phyloP scores from a whole-genome alignment of 2,113 vertebrate genomes.

The Brienomyrus brachyistius region DNA sequence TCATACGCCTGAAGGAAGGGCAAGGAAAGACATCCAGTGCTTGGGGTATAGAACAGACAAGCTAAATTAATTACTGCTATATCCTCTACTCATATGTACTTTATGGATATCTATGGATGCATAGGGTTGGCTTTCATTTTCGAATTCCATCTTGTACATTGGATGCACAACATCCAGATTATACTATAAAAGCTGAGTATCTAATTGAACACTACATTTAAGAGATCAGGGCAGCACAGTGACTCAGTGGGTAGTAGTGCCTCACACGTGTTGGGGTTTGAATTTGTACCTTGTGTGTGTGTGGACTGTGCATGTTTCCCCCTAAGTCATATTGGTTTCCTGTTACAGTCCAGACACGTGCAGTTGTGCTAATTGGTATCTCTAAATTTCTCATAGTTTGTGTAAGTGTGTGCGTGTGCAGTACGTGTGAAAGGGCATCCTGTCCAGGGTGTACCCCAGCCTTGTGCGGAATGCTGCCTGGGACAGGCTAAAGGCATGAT shows the following conservation, averaged over 20 bases:
- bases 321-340: not conserved
- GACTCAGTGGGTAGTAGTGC: not conserved
- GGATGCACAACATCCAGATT: not conserved
- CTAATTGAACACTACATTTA: not conserved
- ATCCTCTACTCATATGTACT: not conserved
- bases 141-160: not conserved
- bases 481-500: not conserved
- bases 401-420: not conserved
- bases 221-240: not conserved
- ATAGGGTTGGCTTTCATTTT: not conserved
- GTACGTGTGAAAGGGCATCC: not conserved
- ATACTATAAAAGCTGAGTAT: not conserved
- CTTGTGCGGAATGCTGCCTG: not conserved
- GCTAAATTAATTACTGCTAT: not conserved
- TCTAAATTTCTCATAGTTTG: not conserved
- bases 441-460: not conserved
- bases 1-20: conserved; percentile 29
- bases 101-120: not conserved
- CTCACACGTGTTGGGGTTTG: not conserved
- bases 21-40: not conserved
- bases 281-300: not conserved
- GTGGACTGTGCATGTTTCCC: not conserved
- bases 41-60: not conserved
- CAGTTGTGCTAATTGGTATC: not conserved
- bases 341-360: not conserved